These are phyloP conservation scores for Phrynosoma platyrhinos DNA, from an alignment of 2,113 vertebrate genomes.

Conservation along the genomic window DNA sequence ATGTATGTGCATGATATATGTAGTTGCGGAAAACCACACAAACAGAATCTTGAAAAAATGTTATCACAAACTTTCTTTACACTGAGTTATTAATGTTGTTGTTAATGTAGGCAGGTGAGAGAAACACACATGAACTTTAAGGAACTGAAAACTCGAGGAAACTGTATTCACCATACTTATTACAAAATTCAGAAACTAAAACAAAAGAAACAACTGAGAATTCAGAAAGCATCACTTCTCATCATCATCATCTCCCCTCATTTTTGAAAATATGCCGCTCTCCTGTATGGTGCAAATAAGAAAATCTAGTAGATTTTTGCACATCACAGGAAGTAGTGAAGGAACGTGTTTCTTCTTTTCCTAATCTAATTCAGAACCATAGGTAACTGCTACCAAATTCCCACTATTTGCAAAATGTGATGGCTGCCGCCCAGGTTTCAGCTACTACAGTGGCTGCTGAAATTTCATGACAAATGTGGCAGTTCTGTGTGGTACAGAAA, in stretches of 20 bases:
- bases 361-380: neutral
- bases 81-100: no score
- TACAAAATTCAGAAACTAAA: neutral
- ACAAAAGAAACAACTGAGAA: neutral
- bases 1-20: no score
- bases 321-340: neutral
- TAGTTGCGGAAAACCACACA: no score
- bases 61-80: no score
- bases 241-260: no score
- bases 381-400: no score
- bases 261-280: neutral
- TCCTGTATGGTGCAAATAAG: slow-evolving; percentile 36
- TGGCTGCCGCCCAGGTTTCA: no score
- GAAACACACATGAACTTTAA: neutral
- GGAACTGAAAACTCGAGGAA: neutral
- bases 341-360: neutral
- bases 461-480: neutral
- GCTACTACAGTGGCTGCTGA: neutral
- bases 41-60: no score
- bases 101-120: neutral
- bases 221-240: neutral
- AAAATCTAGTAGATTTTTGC: slow-evolving; percentile 30
- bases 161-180: neutral
- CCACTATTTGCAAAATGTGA: no score
- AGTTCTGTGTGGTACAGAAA: neutral